Base-by-base conservation (phyloP, 2,888 invertebrate genomes). In the Chrysina gloriosa region DNA sequence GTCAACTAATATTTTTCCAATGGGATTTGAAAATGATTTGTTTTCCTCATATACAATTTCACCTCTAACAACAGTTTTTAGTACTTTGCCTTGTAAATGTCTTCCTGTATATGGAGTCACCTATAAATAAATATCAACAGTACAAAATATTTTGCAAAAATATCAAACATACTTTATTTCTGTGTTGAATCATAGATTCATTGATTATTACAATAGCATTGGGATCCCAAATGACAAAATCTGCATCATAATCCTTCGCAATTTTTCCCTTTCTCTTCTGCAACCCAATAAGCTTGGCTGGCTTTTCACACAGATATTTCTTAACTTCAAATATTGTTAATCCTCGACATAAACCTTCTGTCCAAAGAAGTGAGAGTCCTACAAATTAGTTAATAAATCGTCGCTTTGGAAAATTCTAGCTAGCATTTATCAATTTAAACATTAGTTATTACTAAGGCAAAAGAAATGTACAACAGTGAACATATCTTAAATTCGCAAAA, bases 281-380 rank as follows among this genome's bases (percentile, higher is more conserved):
- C 16, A 92, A 80, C 0, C 89, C 88, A 71, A 89, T 89, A 1
- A 92, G 80, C 69, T 84, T 81, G 0, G 92, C 89, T 0, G 92
- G 89, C 19, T 85, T 86, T 11, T 82, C 78, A 67, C 89, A 88
- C 81, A 92, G 83, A 66, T 89, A 85, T 45, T 87, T 87, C 63
- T 85, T 85, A 58, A 92, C 81, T 36, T 89, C 85, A 0, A 80
- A 80, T 6, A 92, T 75, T 5, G 82, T 81, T 2, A 90, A 80
- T 0, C 86, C 87, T 11, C 89, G 84, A 7, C 81, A 76, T 36
- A 83, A 83, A 0, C 88, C 89, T 67, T 86, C 85, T 0, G 90
- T 91, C 92, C 92, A 92, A 69, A 91, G 87, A 56, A 91, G 76
- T 0, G 92, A 86, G 29, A 92, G 78, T 39, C 89, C 89, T 89